Conservation (phyloP, 1,140 invertebrate species). For the Calycopis cecrops region DNA sequence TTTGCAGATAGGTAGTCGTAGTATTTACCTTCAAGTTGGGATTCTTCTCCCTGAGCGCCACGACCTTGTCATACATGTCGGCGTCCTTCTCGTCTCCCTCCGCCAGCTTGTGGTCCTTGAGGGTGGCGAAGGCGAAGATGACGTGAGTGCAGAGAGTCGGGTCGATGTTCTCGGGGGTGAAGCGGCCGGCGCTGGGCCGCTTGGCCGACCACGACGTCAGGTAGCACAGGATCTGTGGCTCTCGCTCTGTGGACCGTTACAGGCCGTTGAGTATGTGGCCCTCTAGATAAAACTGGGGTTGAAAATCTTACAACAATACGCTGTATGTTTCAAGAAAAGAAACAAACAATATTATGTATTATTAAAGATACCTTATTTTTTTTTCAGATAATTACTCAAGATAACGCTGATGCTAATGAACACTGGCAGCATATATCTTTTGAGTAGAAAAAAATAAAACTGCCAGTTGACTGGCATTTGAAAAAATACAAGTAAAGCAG, state of each 20-base stretch:
- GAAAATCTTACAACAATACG: too few species aligned
- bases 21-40: conserved; percentile 88
- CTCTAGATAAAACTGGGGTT: too few species aligned
- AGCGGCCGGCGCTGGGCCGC: conserved; percentile 88
- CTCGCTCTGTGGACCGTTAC: conserved; percentile 76
- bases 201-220: conserved; percentile 96
- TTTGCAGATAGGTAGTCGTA: too few species aligned
- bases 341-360: too few species aligned
- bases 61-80: conserved; percentile 89
- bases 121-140: conserved; percentile 93
- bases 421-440: too few species aligned
- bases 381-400: too few species aligned
- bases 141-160: conserved; percentile 92
- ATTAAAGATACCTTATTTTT: too few species aligned
- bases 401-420: too few species aligned
- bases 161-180: conserved; percentile 91
- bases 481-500: conserved; percentile 6
- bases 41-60: conserved; percentile 91
- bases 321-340: too few species aligned
- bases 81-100: conserved; percentile 86
- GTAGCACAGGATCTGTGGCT: conserved; percentile 93
- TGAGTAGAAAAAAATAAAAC: too few species aligned
- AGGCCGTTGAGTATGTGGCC: too few species aligned
- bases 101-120: conserved; percentile 88
- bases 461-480: not conserved